Evolutionary conservation across 2,888 invertebrate species (phyloP), one percentile per base, ranked within the genome.

Genomic region (Diloba caeruleocephala): DNA sequence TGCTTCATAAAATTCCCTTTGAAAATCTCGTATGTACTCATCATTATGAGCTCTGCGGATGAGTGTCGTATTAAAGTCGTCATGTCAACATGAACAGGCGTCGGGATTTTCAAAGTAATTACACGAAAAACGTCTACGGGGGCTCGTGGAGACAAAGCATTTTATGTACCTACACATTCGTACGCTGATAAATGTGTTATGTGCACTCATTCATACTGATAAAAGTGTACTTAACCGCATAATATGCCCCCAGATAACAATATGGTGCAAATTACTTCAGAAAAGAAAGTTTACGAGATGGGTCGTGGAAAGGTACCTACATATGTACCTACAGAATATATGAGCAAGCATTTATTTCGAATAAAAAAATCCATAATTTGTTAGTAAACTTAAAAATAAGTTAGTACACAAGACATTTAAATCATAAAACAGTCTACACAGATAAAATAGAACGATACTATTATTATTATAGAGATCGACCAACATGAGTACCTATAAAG

Each of bases 81-180:
- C 73, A 64, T 73, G 77, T 79, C 77, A 75, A 72, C 79, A 74
- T 66, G 76, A 74, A 74, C 71, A 76, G 67, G 74, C 71, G 71
- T 62, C 58, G 54, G 63, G 64, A 71, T 71, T 74, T 73, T 64
- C 63, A 65, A 79, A 76, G 76, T 78, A 81, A 82, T 81, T 81
- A 79, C 68, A 68, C 67, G 70, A 72, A 72, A 76, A 79, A 69
- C 69, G 74, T 71, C 74, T 74, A 66, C 57, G 31, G 37, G 43
- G 53, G 51, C 58, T 44, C 49, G 39, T 7, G 21, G 62, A 68
- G 50, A 53, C 73, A 69, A 65, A 41, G 46, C 58, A 62, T 39
- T 51, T 51, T 36, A 39, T 38, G 9, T 41, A 32, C 36, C 6
- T 21, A 7, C 6, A 28, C 37, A 5, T 13, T 21, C 28, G 21